Conservation (phyloP, 2,797 vertebrate species). For the Huso huso region DNA sequence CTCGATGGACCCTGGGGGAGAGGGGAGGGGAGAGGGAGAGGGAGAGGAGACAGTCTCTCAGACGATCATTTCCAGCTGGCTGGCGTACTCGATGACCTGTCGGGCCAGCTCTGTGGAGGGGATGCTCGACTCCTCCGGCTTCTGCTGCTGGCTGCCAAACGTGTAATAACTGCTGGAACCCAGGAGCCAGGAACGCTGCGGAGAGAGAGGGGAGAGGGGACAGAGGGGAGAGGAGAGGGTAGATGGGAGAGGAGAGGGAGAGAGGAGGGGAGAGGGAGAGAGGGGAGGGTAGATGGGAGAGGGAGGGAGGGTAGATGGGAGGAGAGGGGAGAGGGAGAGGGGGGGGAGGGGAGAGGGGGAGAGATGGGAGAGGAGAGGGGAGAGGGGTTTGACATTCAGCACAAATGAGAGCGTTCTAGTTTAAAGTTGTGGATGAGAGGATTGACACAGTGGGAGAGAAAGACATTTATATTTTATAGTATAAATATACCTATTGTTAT, state of each 20-base stretch:
- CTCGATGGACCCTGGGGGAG: not conserved
- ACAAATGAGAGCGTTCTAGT: slow-evolving; percentile 81
- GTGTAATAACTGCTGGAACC: slow-evolving; percentile 77
- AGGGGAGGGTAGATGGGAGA: slow-evolving; percentile 3
- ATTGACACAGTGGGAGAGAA: slow-evolving; percentile 66
- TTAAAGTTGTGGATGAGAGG: slow-evolving; percentile 80
- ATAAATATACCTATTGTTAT: not conserved
- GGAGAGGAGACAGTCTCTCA: not conserved
- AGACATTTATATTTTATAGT: not conserved
- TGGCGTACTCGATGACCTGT: slow-evolving; percentile 53
- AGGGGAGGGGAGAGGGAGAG: not conserved
- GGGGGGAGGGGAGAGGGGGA: slow-evolving; percentile 40
- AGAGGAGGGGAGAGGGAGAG: slow-evolving; percentile 41
- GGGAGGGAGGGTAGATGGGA: slow-evolving; percentile 26
- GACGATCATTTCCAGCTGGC: not conserved
- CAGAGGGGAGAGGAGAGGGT: slow-evolving; percentile 36
- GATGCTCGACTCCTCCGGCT: slow-evolving; percentile 82
- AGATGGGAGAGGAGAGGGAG: slow-evolving; percentile 41
- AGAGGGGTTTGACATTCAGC: slow-evolving; percentile 70
- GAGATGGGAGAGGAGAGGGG: slow-evolving; percentile 26
- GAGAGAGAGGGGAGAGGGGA: not conserved
- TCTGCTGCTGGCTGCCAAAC: slow-evolving; percentile 81
- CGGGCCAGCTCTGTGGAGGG: slow-evolving; percentile 84
- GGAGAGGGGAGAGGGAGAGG: slow-evolving; percentile 47
- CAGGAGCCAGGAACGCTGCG: slow-evolving; percentile 65